Percentiles rank a stretch among this genome's conserved stretches.
Evolutionary conservation across 1,140 invertebrate species (phyloP).

Genomic region (Drosophila sturtevanti): DNA sequence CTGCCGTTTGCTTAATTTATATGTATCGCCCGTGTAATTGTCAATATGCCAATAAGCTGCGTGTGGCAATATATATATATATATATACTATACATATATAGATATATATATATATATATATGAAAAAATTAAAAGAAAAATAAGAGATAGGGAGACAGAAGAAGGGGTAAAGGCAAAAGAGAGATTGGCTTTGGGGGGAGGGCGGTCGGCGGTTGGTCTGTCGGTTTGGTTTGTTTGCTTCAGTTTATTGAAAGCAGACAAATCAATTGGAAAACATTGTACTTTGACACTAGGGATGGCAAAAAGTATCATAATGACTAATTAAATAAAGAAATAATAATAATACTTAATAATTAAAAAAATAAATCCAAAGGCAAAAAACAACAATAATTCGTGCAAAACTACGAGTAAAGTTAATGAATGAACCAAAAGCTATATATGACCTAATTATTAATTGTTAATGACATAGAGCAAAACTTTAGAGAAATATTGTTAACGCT

Average conservation of each 20-base stretch:
- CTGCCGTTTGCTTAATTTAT: constrained; percentile 76
- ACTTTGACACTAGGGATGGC: constrained; percentile 49
- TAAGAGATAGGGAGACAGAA: not conserved
- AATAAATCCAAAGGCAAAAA: no score
- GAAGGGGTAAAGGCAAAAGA: constrained; percentile 8
- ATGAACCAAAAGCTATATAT: no score
- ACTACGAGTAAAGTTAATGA: no score
- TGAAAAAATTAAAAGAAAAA: constrained; percentile 36
- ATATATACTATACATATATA: constrained; percentile 42
- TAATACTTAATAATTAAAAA: no score
- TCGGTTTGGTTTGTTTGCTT: constrained; percentile 62
- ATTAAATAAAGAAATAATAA: no score
- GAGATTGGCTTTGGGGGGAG: not conserved
- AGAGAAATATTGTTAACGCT: no score
- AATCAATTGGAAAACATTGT: constrained; percentile 67
- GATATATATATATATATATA: constrained; percentile 17
- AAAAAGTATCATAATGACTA: not conserved
- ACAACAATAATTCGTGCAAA: no score
- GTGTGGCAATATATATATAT: constrained; percentile 66
- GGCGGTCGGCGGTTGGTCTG: constrained; percentile 1
- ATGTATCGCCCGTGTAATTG: constrained; percentile 79
- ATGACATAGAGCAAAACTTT: no score
- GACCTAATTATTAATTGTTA: no score
- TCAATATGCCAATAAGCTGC: constrained; percentile 80
- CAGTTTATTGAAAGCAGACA: constrained; percentile 77